phyloP scores from a whole-genome alignment of 2,888 invertebrate species.

The Drosophila atroscutellata region DNA sequence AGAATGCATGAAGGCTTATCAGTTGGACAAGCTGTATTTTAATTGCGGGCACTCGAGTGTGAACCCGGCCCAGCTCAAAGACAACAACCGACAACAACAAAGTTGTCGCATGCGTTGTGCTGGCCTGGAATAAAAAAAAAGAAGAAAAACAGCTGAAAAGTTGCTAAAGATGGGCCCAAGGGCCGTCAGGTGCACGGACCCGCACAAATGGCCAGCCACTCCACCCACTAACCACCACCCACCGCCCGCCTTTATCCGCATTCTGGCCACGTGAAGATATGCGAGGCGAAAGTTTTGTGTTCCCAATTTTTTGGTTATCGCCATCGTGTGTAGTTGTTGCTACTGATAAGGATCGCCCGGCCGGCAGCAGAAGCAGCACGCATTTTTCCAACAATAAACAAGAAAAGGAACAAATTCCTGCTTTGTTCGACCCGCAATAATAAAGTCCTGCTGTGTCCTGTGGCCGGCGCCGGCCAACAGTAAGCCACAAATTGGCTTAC shows the following conservation, averaged over 20 bases:
- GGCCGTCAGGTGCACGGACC: conserved; percentile 53
- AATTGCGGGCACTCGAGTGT: conserved; percentile 80
- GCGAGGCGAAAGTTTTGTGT: conserved; percentile 56
- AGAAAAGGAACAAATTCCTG: conserved; percentile 14
- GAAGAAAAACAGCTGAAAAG: conserved; percentile 21
- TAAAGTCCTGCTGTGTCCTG: conserved; percentile 4
- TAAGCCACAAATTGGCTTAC: conserved; percentile 38
- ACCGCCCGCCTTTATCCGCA: background rate
- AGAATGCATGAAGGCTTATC: conserved; percentile 79
- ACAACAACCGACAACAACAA: conserved; percentile 41
- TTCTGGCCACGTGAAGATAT: conserved; percentile 12
- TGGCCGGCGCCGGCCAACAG: conserved; percentile 26
- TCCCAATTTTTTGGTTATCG: conserved; percentile 63
- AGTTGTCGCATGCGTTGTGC: conserved; percentile 22
- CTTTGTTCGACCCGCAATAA: conserved; percentile 39
- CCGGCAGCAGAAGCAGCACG: conserved; percentile 10
- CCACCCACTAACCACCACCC: background rate
- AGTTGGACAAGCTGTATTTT: conserved; percentile 81
- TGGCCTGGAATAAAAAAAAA: conserved; percentile 12
- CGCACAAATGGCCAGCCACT: conserved; percentile 68
- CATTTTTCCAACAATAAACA: conserved; percentile 34
- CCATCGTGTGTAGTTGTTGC: conserved; percentile 48
- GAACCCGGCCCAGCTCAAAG: conserved; percentile 50
- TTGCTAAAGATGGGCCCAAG: conserved; percentile 47
- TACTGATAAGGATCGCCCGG: conserved; percentile 54